Evolutionary conservation across 92 coral and sea anemone species (phyloP), one percentile per base, ranked within the genome.

Genomic region (Palythoa heliodiscus): DNA sequence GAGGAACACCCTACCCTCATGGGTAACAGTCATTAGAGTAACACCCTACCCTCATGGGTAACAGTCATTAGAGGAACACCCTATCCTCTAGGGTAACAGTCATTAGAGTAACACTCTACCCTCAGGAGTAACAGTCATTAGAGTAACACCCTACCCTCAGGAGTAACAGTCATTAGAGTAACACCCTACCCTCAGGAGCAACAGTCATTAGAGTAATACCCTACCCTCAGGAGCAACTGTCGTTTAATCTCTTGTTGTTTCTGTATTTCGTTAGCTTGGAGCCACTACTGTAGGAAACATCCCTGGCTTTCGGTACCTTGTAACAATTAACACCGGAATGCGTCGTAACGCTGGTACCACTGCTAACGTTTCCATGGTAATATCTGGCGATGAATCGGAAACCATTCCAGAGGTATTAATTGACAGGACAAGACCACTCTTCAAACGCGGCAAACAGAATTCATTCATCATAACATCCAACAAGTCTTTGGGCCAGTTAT

Each of bases 271-370:
- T 63, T 82, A 95, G 98, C 92, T 91, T 37, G 98, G 98, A 54
- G 96, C 98, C 8, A 95, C 98, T 19, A 87, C 94, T 8, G 83
- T 95, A 17, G 90, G 87, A 22, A 87, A 88, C 87, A 88, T 83
- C 10, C 93, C 91, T 19, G 89, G 93, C 3, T 88, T 72, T 54
- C 82, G 93, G 22, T 96, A 94, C 74, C 87, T 92, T 43, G 86
- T 96, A 17, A 89, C 98, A 52, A 64, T 94, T 48, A 90, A 91
- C 83, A 96, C 98, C 16, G 98, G 98, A 4, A 91, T 92, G 70
- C 89, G 98, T 48, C 89, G 85, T 24, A 91, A 89, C 70, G 94
- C 98, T n/a, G 98, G 98, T 17, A 96, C 98, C 20, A 96, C 98
- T 2, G 97, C 98, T 14, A 92, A 84, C 47, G 98, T 96, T 10